phyloP scores from a whole-genome alignment of 2,113 vertebrate species.

The Cyrtonyx montezumae region DNA sequence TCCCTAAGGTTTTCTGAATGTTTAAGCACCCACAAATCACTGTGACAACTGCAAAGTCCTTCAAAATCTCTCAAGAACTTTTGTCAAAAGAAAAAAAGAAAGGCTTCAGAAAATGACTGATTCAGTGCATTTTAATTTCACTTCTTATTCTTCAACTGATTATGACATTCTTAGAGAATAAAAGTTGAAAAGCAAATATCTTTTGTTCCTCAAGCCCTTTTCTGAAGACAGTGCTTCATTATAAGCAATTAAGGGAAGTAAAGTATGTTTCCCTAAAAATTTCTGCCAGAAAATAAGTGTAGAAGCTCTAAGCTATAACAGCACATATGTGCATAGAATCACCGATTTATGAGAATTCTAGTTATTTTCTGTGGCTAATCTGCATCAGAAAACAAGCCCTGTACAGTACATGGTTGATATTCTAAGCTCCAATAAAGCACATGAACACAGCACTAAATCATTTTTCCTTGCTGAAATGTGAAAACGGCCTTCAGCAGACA shows the following conservation, averaged over 20 bases:
- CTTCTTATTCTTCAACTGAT: background rate
- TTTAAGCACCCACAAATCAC: constrained; percentile 27
- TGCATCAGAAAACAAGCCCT: background rate
- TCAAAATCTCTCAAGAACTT: background rate
- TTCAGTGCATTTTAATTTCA: constrained; percentile 12
- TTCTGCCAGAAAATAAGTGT: constrained; percentile 3
- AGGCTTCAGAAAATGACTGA: constrained; percentile 15
- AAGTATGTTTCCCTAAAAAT: background rate
- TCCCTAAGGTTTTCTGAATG: constrained; percentile 23
- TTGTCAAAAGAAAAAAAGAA: constrained; percentile 29
- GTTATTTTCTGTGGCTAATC: background rate
- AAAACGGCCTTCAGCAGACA: background rate
- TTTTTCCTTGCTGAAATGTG: background rate
- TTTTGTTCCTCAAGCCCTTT: background rate
- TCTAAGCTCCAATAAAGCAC: background rate
- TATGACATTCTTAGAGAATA: background rate
- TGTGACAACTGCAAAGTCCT: background rate
- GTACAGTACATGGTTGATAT: accelerated
- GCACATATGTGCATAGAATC: background rate
- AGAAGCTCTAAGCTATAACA: background rate
- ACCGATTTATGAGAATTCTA: background rate
- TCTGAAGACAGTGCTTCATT: background rate
- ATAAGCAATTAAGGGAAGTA: background rate
- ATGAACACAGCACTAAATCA: background rate
- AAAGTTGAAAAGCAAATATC: background rate